Evolutionary conservation across 2,888 invertebrate species (phyloP), one percentile per base, ranked within the genome.

Genomic region (Glomeris marginata): DNA sequence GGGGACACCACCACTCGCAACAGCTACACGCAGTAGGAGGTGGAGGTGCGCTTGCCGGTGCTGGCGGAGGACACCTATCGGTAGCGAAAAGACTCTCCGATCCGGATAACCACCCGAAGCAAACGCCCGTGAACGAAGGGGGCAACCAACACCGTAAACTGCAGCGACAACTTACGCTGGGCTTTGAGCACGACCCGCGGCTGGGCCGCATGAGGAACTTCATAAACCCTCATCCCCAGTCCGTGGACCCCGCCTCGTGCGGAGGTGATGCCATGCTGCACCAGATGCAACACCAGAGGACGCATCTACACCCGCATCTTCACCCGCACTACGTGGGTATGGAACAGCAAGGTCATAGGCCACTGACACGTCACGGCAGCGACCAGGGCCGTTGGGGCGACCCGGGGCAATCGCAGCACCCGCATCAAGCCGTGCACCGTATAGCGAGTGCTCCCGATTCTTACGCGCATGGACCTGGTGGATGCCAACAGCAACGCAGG

Each of bases 151-250:
- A 88, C 62, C 72, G 79, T 50, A 86, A 85, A 65, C 70, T 88
- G 34, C 81, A 80, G 56, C 73, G 87, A 4, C 85, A 86, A 63
- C 69, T 85, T 42, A 84, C 85, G 13, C 66, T 88, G n/a, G 85
- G 86, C 67, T 86, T 86, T 0, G 71, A 72, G 18, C 79, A 78
- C 57, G 87, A 88, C 69, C 81, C 84, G 4, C 71, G 86, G 51
- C 67, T 80, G 46, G 69, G 69, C 60, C 72, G 59, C 22, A 51
- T 56, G 56, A 40, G 52, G 21, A 38, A 15, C 15, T 34, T 18
- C 18, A 34, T 41, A 15, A 42, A 37, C 21, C 36, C 42, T 11
- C 52, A 44, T 4, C 46, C 41, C 48, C 49, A 16, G 53, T 41
- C 37, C 53, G 50, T n/a, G 50, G 46, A 42, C 51, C 49, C 40